These are phyloP conservation scores for Cranoglanis bouderius DNA, from an alignment of 2,113 vertebrate genomes.

Conservation along the genomic window DNA sequence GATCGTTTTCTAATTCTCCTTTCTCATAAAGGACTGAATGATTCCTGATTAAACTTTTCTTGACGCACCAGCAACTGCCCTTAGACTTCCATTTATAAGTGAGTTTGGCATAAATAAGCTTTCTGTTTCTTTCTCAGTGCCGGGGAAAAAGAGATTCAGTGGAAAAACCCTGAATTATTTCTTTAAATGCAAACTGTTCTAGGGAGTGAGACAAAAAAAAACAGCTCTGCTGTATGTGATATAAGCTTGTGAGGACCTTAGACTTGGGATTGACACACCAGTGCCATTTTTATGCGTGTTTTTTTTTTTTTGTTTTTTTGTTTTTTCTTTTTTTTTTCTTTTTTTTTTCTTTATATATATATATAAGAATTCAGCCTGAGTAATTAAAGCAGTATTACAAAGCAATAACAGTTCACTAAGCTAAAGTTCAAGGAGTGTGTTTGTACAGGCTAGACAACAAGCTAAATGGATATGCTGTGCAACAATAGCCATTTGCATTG, in stretches of 20 bases:
- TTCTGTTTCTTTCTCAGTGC: background rate
- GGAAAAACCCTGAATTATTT: background rate
- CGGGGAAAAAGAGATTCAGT: background rate
- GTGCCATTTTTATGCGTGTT: background rate
- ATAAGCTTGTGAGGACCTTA: background rate
- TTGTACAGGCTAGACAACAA: background rate
- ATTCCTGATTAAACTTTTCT: background rate
- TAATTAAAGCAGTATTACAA: background rate
- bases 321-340: background rate
- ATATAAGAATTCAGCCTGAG: background rate
- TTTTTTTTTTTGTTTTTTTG: background rate
- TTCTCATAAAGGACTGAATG: background rate
- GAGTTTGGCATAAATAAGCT: background rate
- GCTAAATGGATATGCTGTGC: background rate
- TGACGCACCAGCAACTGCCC: background rate
- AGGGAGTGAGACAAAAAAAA: background rate
- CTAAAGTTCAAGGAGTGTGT: slow-evolving; percentile 11
- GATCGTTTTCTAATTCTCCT: background rate
- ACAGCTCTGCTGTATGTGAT: background rate
- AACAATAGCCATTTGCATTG: background rate
- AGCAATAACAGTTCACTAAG: slow-evolving; percentile 2
- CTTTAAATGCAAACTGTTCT: background rate
- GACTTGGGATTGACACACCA: slow-evolving; percentile 9
- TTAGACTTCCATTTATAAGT: background rate
- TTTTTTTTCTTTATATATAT: background rate